These are phyloP conservation scores for Coremacera marginata DNA, from an alignment of 2,888 invertebrate genomes.

Conservation along the genomic window DNA sequence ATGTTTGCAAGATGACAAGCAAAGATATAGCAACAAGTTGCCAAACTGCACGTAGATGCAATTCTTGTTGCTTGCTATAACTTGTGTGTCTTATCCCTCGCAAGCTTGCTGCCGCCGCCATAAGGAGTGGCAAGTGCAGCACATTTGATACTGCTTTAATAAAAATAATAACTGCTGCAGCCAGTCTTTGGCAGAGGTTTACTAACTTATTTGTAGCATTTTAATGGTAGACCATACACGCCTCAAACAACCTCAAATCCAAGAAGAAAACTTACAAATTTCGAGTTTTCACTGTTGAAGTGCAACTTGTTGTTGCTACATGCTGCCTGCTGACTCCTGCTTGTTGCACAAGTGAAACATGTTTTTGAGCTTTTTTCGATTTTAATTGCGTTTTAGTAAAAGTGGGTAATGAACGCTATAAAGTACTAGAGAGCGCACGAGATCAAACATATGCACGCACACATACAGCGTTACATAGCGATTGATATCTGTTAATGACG, in stretches of 20 bases:
- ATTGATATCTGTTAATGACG: conserved; percentile 16
- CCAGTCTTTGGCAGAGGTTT: neutral
- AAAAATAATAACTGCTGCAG: neutral
- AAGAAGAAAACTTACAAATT: neutral
- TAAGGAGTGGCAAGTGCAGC: neutral
- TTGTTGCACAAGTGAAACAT: neutral
- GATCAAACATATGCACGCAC: neutral
- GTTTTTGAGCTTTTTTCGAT: neutral
- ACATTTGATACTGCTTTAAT: neutral
- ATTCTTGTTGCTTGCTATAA: neutral
- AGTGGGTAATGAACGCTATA: conserved; percentile 18
- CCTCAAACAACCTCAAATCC: neutral
- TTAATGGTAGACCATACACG: neutral
- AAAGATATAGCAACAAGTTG: neutral
- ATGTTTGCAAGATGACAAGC: neutral
- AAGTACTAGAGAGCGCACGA: neutral
- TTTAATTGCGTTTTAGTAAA: conserved; percentile 7
- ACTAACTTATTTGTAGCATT: conserved; percentile 8
- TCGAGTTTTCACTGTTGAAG: neutral
- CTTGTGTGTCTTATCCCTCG: neutral
- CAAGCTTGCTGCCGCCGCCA: neutral
- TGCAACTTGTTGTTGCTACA: neutral
- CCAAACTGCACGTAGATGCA: neutral
- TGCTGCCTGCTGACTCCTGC: neutral
- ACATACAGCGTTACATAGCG: neutral